Evolutionary conservation across 1,140 invertebrate genomes (phyloP), one percentile per base, ranked within the genome.

Genomic region (Grapholita molesta): DNA sequence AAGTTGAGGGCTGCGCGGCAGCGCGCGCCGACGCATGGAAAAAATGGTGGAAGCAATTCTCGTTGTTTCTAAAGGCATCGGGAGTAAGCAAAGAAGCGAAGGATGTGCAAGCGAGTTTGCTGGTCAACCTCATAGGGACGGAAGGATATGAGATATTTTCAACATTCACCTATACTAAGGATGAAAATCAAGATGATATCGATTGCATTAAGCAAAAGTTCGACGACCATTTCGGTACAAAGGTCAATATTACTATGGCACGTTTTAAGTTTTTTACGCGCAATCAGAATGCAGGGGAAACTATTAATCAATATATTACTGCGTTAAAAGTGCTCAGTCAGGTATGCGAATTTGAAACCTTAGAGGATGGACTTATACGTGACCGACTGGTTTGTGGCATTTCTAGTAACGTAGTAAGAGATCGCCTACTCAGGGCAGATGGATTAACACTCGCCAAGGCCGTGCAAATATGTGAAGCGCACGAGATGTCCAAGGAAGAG

Each of bases 21-120:
- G n/a, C 6, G 6, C 61, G 67, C 4, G 69, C 69, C 7, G 69
- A 71, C 2, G 18, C 72, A 32, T 69, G 69, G 72, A 53, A n/a
- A 70, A 69, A 65, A n/a, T 74, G 72, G 72, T 38, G n/a, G n/a
- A 68, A 66, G 23, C 67, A 70, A 18, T 74, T 74, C 42, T 1
- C 5, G 15, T 33, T 77, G 9, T 75, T 75, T 67, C 12, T 75
- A 6, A 75, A 75, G 25, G 70, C 70, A 33, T 70, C 72, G 12
- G 72, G 69, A n/a, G 69, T 74, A 18, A 6, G 61, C n/a, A 74
- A 70, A 12, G 64, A 74, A 65, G 12, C 33, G 6, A 35, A 38
- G 12, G 72, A 74, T 3, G 67, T 74, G 23, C 61, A 74, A 57
- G 55, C 70, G 11, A 69, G 64, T n/a, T n/a, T n/a, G n/a, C n/a